phyloP scores from a whole-genome alignment of 2,113 vertebrate genomes.

The Gallinago undulata region DNA sequence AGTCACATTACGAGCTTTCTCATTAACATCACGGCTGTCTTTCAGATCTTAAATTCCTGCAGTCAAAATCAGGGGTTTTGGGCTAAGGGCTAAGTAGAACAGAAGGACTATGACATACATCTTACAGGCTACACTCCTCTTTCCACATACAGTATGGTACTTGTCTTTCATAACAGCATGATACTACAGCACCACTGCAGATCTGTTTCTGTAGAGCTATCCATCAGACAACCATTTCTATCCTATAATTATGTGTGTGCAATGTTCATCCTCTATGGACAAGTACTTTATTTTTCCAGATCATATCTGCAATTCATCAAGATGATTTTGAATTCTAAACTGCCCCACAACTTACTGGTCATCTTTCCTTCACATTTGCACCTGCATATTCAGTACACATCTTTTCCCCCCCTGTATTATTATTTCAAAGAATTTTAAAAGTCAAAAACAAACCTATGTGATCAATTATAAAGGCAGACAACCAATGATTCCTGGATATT shows the following conservation, averaged over 20 bases:
- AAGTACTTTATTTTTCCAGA: background rate
- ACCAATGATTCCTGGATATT: background rate
- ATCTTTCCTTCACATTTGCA: background rate
- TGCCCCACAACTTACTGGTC: background rate
- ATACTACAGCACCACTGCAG: background rate
- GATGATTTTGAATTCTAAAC: background rate
- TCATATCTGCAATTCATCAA: background rate
- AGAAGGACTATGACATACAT: background rate
- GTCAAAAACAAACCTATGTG: background rate
- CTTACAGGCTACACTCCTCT: background rate
- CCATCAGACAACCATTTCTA: background rate
- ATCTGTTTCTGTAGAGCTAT: background rate
- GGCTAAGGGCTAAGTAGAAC: background rate
- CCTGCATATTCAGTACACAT: background rate
- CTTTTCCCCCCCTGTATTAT: background rate
- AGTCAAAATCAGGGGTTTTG: background rate
- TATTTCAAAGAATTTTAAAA: background rate
- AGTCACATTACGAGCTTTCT: background rate
- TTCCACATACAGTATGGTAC: rapidly evolving
- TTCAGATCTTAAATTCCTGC: background rate
- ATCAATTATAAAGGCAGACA: background rate
- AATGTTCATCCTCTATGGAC: background rate
- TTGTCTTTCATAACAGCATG: background rate
- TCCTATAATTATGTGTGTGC: background rate
- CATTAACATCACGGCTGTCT: background rate